Evolutionary conservation across 2,797 vertebrate species (phyloP), one percentile per base, ranked within the genome.

Genomic region (Mus spretus): DNA sequence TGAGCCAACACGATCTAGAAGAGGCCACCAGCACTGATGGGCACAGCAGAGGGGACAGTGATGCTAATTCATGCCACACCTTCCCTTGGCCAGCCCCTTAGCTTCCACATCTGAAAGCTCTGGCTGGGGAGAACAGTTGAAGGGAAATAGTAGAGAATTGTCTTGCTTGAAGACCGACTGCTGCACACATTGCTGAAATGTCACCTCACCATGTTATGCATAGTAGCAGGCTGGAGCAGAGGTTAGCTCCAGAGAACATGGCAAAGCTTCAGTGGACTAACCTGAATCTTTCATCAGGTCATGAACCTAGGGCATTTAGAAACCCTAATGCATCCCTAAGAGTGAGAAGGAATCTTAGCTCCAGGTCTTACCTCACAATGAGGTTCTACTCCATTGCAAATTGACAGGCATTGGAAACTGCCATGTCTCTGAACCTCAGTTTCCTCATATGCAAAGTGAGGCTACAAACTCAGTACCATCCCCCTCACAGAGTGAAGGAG

Each of bases 71-170:
- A 55, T 9, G 11, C 47, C 61, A 89, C 34, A 57, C 28, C 28
- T 26, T 80, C 74, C 65, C 28, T 90, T 50, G 53, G 81, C 59
- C 13, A 1, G 53, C 44, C 34, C 20, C 61, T 96, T 61, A 70
- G 78, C 70, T 61, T 91, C 70, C 91, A 94, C 50, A 93, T 26
- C 40, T 92, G 85, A 79, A 91, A 83, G 74, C 67, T 75, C 11
- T 24, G 75, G 55, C 81, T 90, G 75, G 81, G 83, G 70, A 90
- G 55, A 61, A 47, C 20, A 61, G 59, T 7, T 65, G 55, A 47
- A n/a, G 24, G 5, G 37, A 26, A 67, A 75, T 24, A 70, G 17
- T 3, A 1, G 28, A 57, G 57, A 81, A 77, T 47, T 0, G 17
- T 40, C 0, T 1, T 22, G 65, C 17, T 1, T 86, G 61, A 89